Percentiles rank a stretch among this genome's conserved stretches.
phyloP scores from a whole-genome alignment of 2,888 invertebrate species.

The Epistrophe eligans region DNA sequence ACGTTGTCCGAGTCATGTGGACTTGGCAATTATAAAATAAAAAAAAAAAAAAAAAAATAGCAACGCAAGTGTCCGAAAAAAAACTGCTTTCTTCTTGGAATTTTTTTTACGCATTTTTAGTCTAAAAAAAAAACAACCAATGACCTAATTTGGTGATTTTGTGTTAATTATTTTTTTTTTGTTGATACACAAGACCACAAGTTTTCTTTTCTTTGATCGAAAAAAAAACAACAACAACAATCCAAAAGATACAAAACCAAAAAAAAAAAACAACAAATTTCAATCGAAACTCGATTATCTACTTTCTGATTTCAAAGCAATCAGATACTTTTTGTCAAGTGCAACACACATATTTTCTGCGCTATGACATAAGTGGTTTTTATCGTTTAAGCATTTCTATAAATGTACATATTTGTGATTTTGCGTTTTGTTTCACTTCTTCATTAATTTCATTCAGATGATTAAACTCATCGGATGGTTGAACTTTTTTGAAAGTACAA shows the following conservation, averaged over 20 bases:
- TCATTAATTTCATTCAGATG: constrained; percentile 20
- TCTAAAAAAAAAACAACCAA: not conserved
- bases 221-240: not conserved
- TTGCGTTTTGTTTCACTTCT: not conserved
- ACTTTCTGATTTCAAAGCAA: constrained; percentile 16
- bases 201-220: constrained; percentile 4
- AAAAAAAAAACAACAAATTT: not conserved
- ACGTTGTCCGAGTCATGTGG: not conserved
- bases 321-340: constrained; percentile 22
- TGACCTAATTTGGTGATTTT: constrained; percentile 10
- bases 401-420: not conserved
- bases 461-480: constrained; percentile 40
- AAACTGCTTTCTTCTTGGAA: constrained; percentile 8
- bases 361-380: constrained; percentile 4
- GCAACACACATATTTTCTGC: not conserved
- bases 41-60: not conserved
- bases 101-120: constrained; percentile 16
- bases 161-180: not conserved
- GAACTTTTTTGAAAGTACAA: constrained; percentile 52
- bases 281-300: constrained; percentile 23
- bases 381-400: not conserved
- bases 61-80: not conserved
- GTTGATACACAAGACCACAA: not conserved
- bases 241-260: not conserved
- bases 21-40: constrained; percentile 4